Conservation (phyloP, 2,888 invertebrate species). For the Drosophila maculinotata region DNA sequence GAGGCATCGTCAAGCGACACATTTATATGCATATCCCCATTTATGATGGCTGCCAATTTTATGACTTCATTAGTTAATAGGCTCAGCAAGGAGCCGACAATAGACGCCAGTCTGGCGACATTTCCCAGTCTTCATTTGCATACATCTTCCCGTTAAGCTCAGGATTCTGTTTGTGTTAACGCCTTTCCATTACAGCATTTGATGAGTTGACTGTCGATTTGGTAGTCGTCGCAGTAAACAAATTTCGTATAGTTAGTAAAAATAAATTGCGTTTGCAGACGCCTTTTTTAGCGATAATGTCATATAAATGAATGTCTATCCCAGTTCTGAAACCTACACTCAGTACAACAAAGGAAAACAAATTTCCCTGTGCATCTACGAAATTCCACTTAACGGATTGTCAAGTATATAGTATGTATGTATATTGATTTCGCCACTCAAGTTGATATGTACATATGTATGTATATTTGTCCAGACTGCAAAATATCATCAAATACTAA, state of each 20-base stretch:
- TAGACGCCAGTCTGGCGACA: constrained; percentile 54
- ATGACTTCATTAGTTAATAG: constrained; percentile 70
- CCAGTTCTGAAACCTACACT: no score
- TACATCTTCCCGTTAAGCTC: constrained; percentile 8
- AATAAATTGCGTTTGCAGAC: constrained; percentile 25
- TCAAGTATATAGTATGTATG: not conserved
- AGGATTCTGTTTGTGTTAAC: no score
- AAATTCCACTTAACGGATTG: constrained; percentile 3
- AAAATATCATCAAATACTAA: not conserved
- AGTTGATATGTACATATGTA: not conserved
- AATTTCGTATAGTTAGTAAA: constrained; percentile 38
- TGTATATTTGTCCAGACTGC: not conserved
- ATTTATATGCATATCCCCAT: constrained; percentile 51
- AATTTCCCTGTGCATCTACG: constrained; percentile 1
- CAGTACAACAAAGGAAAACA: constrained; percentile 7
- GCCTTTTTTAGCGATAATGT: constrained; percentile 27
- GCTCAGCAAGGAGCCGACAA: constrained; percentile 30
- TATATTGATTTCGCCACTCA: not conserved
- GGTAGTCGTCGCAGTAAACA: constrained; percentile 20
- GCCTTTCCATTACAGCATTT: not conserved
- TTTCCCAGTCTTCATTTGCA: constrained; percentile 16
- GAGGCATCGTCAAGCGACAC: constrained; percentile 16
- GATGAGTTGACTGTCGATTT: constrained; percentile 25
- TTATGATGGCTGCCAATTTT: constrained; percentile 54
- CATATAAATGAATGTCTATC: constrained; percentile 34